Base-by-base conservation (phyloP, 2,113 vertebrate genomes). In the Nansenia antarctica region DNA sequence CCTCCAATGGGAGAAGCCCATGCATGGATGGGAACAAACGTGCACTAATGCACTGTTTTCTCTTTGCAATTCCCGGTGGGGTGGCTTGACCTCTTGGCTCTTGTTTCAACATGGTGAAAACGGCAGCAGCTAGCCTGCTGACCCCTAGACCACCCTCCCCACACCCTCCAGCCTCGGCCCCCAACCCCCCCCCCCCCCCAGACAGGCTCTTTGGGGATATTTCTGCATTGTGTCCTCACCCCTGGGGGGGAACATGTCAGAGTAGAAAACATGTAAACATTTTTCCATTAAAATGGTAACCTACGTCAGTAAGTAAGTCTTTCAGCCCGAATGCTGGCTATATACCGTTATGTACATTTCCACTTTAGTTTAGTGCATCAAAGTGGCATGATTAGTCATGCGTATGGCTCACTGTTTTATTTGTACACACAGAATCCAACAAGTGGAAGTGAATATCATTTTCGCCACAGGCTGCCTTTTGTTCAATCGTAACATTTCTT, bases 1-100 rank as follows among this genome's bases (percentile, higher is more conserved):
- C 74, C 74, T 75, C 74, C 69, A 73, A 74, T 81, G 77, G 82
- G 77, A 79, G 79, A 82, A 78, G 66, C 32, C 62, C 65, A 52
- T 72, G 73, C 70, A 82, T 77, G 80, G 32, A 30, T 52, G 27
- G 61, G 73, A 84, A 90, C 85, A 91, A 91, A 87, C 82, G 61
- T 27, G 9, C 18, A 63, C 82, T 87, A 86, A 88, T 86, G 83
- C 87, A 82, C 80, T 72, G 76, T 79, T 82, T 85, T 87, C 70
- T 77, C 79, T 80, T 80, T 86, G 82, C 73, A 80, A 58, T 74
- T 62, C 76, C 74, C 77, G 60, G 72, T 85, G 83, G 82, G 82
- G 71, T 65, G 60, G 72, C 35, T 58, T 84, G 89, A 91, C 88
- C 88, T 88, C 31, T 66, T 83, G 81, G 74, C 80, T 82, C 76